Evolutionary conservation across 2,888 invertebrate genomes (phyloP).

Genomic region (Heteromurus nitidus): DNA sequence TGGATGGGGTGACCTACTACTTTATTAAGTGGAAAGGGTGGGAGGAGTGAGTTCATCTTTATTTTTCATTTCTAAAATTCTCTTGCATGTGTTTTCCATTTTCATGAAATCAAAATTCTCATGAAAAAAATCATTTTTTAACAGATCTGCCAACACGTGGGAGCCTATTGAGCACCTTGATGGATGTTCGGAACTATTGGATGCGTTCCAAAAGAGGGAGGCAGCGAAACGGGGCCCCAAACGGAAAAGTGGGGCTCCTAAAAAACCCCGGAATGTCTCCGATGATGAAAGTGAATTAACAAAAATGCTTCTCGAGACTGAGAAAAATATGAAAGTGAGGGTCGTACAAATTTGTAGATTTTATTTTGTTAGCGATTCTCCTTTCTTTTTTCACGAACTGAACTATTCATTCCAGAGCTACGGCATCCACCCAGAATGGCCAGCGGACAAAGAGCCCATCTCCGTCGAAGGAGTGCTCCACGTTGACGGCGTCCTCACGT

Average conservation of each 20-base stretch:
- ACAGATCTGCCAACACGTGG: slow-evolving; percentile 61
- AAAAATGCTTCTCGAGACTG: neutral
- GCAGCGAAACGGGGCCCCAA: no score
- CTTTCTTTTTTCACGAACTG: neutral
- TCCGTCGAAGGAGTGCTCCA: neutral
- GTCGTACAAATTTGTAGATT: no score
- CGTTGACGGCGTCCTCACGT: neutral
- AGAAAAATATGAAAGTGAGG: slow-evolving; percentile 17
- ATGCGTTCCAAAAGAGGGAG: slow-evolving; percentile 45
- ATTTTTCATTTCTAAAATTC: neutral
- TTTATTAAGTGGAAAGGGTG: slow-evolving; percentile 70
- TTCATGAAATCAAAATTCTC: neutral
- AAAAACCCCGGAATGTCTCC: neutral
- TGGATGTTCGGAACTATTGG: slow-evolving; percentile 61
- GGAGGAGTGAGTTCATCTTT: slow-evolving; percentile 46
- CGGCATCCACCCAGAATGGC: neutral
- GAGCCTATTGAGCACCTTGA: slow-evolving; percentile 63
- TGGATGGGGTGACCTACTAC: slow-evolving; percentile 52
- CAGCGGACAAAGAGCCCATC: neutral
- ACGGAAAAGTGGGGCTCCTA: neutral
- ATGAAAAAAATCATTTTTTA: neutral
- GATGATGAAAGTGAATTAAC: slow-evolving; percentile 16
- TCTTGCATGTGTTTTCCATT: neutral
- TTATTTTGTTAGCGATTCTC: no score
- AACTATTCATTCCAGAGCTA: neutral